Conservation (phyloP, 2,113 vertebrate species). For the Xenus cinereus region DNA sequence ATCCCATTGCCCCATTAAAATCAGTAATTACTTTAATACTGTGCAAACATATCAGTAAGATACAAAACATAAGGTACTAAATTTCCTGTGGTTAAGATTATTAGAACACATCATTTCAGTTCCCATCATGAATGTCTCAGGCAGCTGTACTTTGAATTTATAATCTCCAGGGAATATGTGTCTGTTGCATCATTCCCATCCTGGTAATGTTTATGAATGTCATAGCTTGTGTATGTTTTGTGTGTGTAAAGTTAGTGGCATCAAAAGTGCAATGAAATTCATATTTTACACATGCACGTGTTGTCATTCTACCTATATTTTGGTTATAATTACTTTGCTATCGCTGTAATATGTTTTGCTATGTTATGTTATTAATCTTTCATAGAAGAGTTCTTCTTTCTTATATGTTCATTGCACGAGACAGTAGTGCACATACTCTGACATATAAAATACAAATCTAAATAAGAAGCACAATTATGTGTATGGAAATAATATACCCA, state of each 20-base stretch:
- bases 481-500: not conserved
- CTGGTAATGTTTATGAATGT: not conserved
- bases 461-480: not conserved
- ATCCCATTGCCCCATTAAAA: not conserved
- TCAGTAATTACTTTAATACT: not conserved
- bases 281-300: not conserved
- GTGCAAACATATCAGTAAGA: not conserved
- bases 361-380: not conserved
- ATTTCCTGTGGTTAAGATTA: slow-evolving; percentile 6
- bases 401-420: not conserved
- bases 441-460: not conserved
- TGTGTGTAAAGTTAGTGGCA: not conserved
- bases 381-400: not conserved
- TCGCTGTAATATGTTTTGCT: not conserved
- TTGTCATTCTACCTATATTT: not conserved
- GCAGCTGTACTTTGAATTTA: not conserved
- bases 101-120: not conserved
- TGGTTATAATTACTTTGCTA: not conserved
- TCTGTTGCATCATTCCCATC: not conserved
- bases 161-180: not conserved
- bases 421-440: not conserved
- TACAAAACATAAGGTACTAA: not conserved
- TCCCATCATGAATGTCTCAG: not conserved
- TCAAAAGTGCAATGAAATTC: not conserved
- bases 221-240: not conserved